Base-by-base conservation (phyloP, 2,888 invertebrate species). In the Leptogaster cylindrica region DNA sequence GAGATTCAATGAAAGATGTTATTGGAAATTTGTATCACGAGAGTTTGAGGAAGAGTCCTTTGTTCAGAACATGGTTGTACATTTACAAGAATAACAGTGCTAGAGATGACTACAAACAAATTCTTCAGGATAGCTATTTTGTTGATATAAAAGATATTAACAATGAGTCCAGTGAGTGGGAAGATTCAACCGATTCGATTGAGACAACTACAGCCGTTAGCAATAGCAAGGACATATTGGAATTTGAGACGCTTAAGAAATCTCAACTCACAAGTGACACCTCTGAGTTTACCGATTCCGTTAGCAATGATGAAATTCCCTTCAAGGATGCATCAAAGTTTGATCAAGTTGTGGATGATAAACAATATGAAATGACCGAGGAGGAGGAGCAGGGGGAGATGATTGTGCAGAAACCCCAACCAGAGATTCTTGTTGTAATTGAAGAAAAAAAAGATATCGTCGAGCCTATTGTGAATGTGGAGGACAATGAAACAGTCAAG, bases 41-140 rank as follows among this genome's bases (percentile, higher is more conserved):
- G 0, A 66, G 75, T 16, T 39, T 67, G 7, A 61, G 84, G 70
- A 39, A 36, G 16, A 81, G 82, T 67, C 88, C 88, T 1, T 86
- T 88, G 71, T 80, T 88, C 71, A 86, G 87, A 75, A 87, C 87
- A 73, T 88, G 85, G 82, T 85, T 88, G 73, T 88, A 88, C 73
- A 84, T 88, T 4, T 88, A 88, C 76, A 86, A 86, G 73, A 88
- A 88, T 73, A 84, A 86, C 74, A 85, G 86, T 0, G 85, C 86
- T 2, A 83, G 84, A 68, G 84, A 87, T 39, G 84, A 85, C 23
- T 88, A 85, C 74, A 86, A 85, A 72, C 81, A 85, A 71, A 78
- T 86, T 50, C 75, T 88, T 2, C 82, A 82, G 75, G 83, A 86
- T 52, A 84, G 84, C 73, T 88, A 88, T 71, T 78, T 84, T 44